Evolutionary conservation across 1,140 invertebrate species (phyloP), one percentile per base, ranked within the genome.

Genomic region (Ostrea edulis): DNA sequence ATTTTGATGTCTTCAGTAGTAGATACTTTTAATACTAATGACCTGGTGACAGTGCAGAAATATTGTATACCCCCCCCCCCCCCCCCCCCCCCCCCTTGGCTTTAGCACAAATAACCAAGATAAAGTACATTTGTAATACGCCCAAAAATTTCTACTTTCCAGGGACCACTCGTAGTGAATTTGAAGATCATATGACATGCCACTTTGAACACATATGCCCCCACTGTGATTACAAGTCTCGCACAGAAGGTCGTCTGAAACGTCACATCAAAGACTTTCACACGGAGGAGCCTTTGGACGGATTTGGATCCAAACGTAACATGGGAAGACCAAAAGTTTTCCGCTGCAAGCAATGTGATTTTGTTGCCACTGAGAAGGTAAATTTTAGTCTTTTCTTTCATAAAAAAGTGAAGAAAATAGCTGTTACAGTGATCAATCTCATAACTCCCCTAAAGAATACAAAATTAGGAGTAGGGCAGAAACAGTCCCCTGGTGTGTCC

Each of bases 291-390:
- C 97, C 97, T 2, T 96, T 97, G 83, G 96, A 97, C 7, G 97
- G 97, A 92, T 97, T 97, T 0, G 97, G 98, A 88, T 97, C 97
- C 20, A 91, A 91, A 84, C 91, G 89, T 12, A 92, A 92, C 86
- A 93, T 92, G 35, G 93, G 93, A 11, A 86, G 93, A 51, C 94
- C 95, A 0, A 99, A 98, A 95, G 97, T 97, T 0, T 98, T 97
- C 94, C 97, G 97, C 92, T 99, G 98, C 95, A 99, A 99, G 93
- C 97, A 98, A 82, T 99, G 99, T 93, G 96, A 97, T 22, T 97
- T 97, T 90, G 96, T 97, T 0, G 96, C 97, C 0, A 96, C 97
- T 2, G 98, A 97, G 0, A 99, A 99, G 95, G 94, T 93, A 89
- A 85, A 82, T 25, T 4, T 17, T 11, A 35, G 17, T 5, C 5